These are phyloP conservation scores for Desoria tigrina DNA, from an alignment of 2,888 invertebrate genomes.

Conservation along the genomic window DNA sequence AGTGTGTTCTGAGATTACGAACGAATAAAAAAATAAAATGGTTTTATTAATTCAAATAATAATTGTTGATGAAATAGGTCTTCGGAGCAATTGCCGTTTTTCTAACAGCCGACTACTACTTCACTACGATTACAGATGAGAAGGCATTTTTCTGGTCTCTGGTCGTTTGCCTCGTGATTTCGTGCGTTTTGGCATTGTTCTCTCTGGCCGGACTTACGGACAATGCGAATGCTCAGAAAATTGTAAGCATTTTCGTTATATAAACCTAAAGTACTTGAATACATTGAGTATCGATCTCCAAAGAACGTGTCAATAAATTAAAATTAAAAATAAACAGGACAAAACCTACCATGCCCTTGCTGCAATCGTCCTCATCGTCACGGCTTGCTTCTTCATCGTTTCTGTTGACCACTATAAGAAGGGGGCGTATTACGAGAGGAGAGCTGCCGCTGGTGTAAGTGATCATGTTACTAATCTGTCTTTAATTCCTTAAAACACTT, in stretches of 20 bases:
- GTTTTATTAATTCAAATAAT: no score
- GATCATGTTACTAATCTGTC: not conserved
- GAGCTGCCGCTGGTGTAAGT: slow-evolving; percentile 49
- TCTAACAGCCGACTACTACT: slow-evolving; percentile 41
- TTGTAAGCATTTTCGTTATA: slow-evolving; percentile 36
- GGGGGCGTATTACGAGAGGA: slow-evolving; percentile 32
- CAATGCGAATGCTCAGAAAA: slow-evolving; percentile 40
- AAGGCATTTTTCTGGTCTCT: slow-evolving; percentile 45
- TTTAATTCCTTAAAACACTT: no score
- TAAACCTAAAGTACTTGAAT: not conserved
- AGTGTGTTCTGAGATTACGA: no score
- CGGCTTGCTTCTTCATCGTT: slow-evolving; percentile 43
- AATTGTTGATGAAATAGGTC: no score
- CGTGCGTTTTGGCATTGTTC: slow-evolving; percentile 40
- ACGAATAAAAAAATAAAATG: no score
- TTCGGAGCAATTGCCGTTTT: slow-evolving; percentile 46
- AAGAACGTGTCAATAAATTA: not conserved
- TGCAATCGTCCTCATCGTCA: slow-evolving; percentile 42
- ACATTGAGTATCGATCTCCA: not conserved
- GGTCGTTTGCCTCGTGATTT: slow-evolving; percentile 45
- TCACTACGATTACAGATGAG: slow-evolving; percentile 35
- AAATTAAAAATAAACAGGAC: no score
- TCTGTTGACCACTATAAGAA: slow-evolving; percentile 41
- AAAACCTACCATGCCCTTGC: slow-evolving; percentile 47
- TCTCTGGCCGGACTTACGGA: slow-evolving; percentile 47